Base-by-base conservation (phyloP, 2,113 vertebrate species). In the Plotosus lineatus region DNA sequence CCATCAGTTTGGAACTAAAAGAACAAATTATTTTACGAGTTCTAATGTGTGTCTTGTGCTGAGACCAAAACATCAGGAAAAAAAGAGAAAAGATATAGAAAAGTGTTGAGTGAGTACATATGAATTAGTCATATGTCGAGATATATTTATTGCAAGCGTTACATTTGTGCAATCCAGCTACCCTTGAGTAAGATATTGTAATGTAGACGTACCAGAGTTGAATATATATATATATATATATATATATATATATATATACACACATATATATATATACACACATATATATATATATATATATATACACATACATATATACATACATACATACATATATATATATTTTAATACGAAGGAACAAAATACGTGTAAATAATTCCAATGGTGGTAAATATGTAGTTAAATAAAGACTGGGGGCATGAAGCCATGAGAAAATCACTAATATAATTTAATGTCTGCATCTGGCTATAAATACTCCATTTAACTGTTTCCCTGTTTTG, bases 1-100 rank as follows among this genome's bases (percentile, higher is more conserved):
- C n/a, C n/a, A 90, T 92, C 89, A 94, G 92, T 92, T 95, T 95
- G 95, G 91, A 94, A 95, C 94, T 91, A 92, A 88, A 93, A 53
- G 74, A 40, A 56, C 6, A 73, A 83, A 84, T 92, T 88, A 89
- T 91, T 93, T 89, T 90, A 91, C 90, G 92, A 93, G 74, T 92
- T 88, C 92, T 90, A 89, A 69, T 23, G 68, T 56, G 75, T 26
- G 68, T 63, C 33, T 83, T 82, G 82, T 36, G 55, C 75, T 46
- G 68, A 82, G 73, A 84, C 85, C 83, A 44, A 86, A 81, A 82
- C 82, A 85, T 85, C 42, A 53, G 79, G 83, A 75, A 78, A 86
- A 23, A 56, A 60, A 61, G 33, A 75, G 50, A 84, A 48, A 73
- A 42, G 44, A 73, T 61, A 77, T 31, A 7, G 28, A 31, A 60